A percentile compares a stretch with the other conserved stretches of the same genome.
phyloP scores from a whole-genome alignment of 1,140 invertebrate species.

The Copidosoma floridanum region DNA sequence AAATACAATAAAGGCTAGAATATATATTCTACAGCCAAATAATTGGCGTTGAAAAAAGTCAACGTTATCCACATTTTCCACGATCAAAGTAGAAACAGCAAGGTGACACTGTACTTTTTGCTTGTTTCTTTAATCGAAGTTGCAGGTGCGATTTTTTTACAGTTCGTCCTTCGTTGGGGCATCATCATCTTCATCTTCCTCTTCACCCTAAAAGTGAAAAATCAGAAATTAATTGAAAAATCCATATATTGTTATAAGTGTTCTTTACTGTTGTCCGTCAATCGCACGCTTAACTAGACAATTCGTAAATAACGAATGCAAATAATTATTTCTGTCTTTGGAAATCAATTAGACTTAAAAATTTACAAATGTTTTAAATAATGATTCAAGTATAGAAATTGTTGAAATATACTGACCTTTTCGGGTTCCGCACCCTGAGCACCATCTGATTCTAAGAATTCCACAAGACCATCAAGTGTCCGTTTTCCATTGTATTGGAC shows the following conservation, averaged over 20 bases:
- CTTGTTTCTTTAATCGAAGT: conserved; percentile 13
- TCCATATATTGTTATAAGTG: too few species aligned
- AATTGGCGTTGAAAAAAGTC: conserved; percentile 1
- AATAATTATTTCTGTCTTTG: too few species aligned
- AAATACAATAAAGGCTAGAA: conserved; percentile 12
- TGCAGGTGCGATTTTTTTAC: conserved; percentile 51
- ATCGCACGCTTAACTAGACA: too few species aligned
- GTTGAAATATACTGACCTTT: conserved; percentile 57
- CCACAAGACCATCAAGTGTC: conserved; percentile 87
- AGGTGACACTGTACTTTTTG: conserved; percentile 23
- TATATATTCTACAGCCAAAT: conserved; percentile 15
- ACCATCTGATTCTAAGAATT: conserved; percentile 86
- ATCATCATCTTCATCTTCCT: conserved; percentile 67
- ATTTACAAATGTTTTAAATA: neutral
- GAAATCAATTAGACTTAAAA: too few species aligned
- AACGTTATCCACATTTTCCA: neutral
- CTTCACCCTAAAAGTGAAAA: conserved; percentile 57
- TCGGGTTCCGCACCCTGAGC: conserved; percentile 63
- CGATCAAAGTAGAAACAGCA: conserved; percentile 5
- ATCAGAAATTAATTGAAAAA: too few species aligned
- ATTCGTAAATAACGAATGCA: too few species aligned
- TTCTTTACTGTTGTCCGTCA: too few species aligned
- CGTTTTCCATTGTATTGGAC: conserved; percentile 94
- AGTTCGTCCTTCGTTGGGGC: conserved; percentile 67
- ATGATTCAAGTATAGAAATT: neutral